Evolutionary conservation across 2,797 vertebrate genomes (phyloP).

Genomic region (Manis javanica): DNA sequence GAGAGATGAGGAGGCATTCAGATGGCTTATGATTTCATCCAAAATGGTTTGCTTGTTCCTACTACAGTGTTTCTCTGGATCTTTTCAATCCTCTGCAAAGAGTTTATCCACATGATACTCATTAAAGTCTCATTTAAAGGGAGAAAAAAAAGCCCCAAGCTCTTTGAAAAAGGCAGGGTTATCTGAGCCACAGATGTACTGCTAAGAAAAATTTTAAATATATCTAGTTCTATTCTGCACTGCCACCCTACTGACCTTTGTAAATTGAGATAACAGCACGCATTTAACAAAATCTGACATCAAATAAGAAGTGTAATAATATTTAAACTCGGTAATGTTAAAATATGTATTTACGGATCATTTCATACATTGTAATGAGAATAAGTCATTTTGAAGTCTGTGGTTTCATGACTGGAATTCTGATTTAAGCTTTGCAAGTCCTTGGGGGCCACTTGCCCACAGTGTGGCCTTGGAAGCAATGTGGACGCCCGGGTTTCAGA

Average conservation of each 20-base stretch:
- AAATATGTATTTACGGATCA: constrained; percentile 80
- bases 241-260: constrained; percentile 57
- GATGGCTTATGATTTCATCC: constrained; percentile 75
- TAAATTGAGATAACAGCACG: constrained; percentile 58
- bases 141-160: not conserved
- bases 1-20: constrained; percentile 67
- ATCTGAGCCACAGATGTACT: constrained; percentile 68
- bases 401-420: constrained; percentile 18
- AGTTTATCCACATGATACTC: constrained; percentile 81
- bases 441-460: not conserved
- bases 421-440: constrained; percentile 50
- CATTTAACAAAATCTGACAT: constrained; percentile 77
- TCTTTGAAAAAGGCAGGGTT: constrained; percentile 76
- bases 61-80: constrained; percentile 67
- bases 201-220: constrained; percentile 66
- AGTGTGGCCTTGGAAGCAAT: not conserved
- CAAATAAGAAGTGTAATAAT: constrained; percentile 76
- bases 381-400: constrained; percentile 68
- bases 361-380: constrained; percentile 70
- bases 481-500: not conserved
- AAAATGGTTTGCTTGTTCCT: constrained; percentile 70
- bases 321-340: constrained; percentile 78
- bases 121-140: constrained; percentile 80
- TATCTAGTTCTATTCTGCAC: constrained; percentile 64
- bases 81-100: constrained; percentile 79